phyloP scores from a whole-genome alignment of 2,113 vertebrate genomes.

The Aptenodytes patagonicus region DNA sequence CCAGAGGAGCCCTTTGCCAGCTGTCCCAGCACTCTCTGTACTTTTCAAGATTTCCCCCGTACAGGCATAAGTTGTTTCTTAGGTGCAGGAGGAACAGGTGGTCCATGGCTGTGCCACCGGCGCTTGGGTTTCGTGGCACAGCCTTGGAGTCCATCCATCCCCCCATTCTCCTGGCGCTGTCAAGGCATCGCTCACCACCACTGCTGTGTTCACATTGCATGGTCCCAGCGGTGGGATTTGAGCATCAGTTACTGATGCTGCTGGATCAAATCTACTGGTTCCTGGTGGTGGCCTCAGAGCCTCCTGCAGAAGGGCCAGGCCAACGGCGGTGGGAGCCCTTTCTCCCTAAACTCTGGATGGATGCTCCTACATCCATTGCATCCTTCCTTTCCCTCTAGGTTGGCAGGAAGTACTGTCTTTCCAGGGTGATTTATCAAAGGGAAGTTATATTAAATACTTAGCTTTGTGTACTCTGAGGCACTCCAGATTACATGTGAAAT shows the following conservation, averaged over 20 bases:
- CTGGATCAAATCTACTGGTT: background rate
- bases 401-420: background rate
- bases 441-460: background rate
- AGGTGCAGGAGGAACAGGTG: background rate
- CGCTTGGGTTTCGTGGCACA: accelerated
- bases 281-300: background rate
- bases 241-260: accelerated
- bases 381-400: background rate
- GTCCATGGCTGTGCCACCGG: background rate
- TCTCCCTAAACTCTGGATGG: background rate
- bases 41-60: background rate
- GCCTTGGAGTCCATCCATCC: background rate
- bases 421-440: background rate
- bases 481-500: background rate
- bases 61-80: background rate
- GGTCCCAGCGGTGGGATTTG: accelerated
- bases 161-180: background rate
- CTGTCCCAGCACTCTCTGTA: background rate
- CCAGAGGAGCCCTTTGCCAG: background rate
- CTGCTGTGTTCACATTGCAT: background rate
- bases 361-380: background rate
- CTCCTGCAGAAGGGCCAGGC: background rate
- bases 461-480: background rate
- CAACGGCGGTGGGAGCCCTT: background rate
- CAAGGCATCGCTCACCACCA: accelerated